These are phyloP conservation scores for Pollenia angustigena DNA, from an alignment of 2,888 invertebrate species.

Conservation along the genomic window DNA sequence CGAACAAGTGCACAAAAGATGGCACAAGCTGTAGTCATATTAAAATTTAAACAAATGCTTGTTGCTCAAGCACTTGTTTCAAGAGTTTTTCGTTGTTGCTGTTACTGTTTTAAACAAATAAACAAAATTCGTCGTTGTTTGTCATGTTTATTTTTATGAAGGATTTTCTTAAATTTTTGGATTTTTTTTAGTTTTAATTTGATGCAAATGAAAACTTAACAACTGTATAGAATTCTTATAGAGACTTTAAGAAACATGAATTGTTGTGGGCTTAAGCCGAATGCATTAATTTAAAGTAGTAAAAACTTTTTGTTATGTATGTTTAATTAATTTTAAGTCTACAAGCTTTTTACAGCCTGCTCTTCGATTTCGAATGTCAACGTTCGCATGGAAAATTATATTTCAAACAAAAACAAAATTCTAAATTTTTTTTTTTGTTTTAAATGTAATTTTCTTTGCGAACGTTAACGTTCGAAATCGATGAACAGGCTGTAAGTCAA, in stretches of 20 bases:
- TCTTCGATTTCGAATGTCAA: too few species aligned
- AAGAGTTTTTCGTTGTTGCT: neutral
- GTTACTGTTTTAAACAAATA: constrained; percentile 33
- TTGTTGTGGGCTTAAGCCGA: too few species aligned
- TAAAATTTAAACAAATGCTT: constrained; percentile 11
- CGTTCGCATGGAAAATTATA: too few species aligned
- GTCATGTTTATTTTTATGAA: constrained; percentile 10
- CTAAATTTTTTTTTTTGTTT: too few species aligned
- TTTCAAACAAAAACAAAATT: too few species aligned
- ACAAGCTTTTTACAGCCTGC: too few species aligned
- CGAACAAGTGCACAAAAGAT: constrained; percentile 33
- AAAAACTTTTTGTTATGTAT: neutral
- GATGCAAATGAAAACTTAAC: neutral
- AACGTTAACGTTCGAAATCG: too few species aligned
- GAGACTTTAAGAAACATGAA: neutral
- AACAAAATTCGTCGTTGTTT: constrained; percentile 10
- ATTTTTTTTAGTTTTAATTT: constrained; percentile 2
- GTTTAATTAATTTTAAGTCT: neutral
- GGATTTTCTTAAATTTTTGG: constrained; percentile 36
- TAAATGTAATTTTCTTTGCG: too few species aligned
- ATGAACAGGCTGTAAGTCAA: too few species aligned
- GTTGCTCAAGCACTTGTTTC: neutral
- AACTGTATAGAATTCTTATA: neutral
- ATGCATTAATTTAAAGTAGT: neutral
- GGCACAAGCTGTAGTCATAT: constrained; percentile 24